Conservation (phyloP, 92 coral and sea anemone genomes). For the Porites rus region DNA sequence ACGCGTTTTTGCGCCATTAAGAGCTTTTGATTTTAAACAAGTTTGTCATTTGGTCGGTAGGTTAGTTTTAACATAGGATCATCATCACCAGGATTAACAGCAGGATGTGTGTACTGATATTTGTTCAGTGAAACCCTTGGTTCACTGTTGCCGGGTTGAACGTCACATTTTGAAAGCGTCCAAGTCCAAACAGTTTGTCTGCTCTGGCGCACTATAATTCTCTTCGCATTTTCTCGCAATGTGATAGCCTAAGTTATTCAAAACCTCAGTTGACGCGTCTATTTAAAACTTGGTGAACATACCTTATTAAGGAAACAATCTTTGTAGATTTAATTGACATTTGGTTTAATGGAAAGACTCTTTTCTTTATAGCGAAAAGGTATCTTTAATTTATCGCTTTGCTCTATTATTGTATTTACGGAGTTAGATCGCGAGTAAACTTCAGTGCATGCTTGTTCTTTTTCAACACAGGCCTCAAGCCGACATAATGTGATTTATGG, state of each 20-base stretch:
- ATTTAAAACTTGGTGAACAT: neutral
- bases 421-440: neutral
- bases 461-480: neutral
- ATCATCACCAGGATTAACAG: slow-evolving; percentile 15
- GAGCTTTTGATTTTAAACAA: slow-evolving; percentile 24
- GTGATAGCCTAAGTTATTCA: neutral
- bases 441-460: neutral
- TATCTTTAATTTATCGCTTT: neutral
- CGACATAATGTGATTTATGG: neutral
- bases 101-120: slow-evolving; percentile 17
- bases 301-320: neutral
- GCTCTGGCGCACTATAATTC: neutral
- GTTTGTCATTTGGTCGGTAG: slow-evolving; percentile 43
- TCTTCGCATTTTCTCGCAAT: neutral
- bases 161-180: neutral
- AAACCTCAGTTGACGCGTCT: neutral
- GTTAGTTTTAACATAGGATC: slow-evolving; percentile 35
- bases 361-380: neutral
- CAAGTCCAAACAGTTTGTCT: neutral
- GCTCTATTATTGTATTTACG: neutral
- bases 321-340: neutral
- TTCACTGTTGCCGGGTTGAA: slow-evolving; percentile 1
- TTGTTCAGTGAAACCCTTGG: slow-evolving; percentile 23
- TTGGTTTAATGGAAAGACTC: neutral
- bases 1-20: slow-evolving; percentile 1